Evolutionary conservation across 2,888 invertebrate genomes (phyloP), one percentile per base, ranked within the genome.

Genomic region (Pilophorus perplexus): DNA sequence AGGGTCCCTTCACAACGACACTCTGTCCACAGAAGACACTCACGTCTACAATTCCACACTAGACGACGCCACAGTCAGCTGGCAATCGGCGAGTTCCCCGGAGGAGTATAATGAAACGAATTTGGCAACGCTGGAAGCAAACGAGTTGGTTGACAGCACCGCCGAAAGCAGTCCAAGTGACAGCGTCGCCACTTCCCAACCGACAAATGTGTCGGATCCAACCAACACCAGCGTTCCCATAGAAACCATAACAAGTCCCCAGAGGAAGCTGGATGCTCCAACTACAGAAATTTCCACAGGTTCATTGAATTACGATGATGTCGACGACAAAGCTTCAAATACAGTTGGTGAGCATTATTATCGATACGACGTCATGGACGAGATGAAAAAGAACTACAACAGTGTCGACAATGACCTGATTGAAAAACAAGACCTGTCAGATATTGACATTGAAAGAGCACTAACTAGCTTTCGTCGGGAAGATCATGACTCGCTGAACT

Each of bases 281-380:
- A 77, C 75, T 75, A 75, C 72, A 73, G 78, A 77, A 75, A 78
- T 77, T 75, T 77, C 78, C 76, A 76, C 74, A 73, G 72, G 70
- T 27, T 46, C 33, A 27, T 20, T 46, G 37, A 65, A 70, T 69
- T 69, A 66, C 68, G 64, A 69, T 48, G 44, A 57, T 46, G 27
- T 62, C 25, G 55, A 69, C 52, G 38, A 54, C 65, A 28, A 59
- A 60, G 22, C 65, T 16, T 50, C 57, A 8, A 48, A 48, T n/a
- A 44, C 54, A 16, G 46, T 57, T 59, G 60, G 55, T 28, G 69
- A 70, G 40, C 70, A 68, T 38, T 70, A 59, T 37, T 70, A 68
- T 18, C 50, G 70, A 10, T 70, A 70, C 46, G 70, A 70, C 59
- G 38, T 48, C 16, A 72, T 72, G n/a, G 68, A 68, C 14, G 72